A percentile compares a stretch with the other conserved stretches of the same genome.
These are phyloP conservation scores for Urocolius indicus DNA, from an alignment of 2,113 vertebrate genomes.

Conservation along the genomic window DNA sequence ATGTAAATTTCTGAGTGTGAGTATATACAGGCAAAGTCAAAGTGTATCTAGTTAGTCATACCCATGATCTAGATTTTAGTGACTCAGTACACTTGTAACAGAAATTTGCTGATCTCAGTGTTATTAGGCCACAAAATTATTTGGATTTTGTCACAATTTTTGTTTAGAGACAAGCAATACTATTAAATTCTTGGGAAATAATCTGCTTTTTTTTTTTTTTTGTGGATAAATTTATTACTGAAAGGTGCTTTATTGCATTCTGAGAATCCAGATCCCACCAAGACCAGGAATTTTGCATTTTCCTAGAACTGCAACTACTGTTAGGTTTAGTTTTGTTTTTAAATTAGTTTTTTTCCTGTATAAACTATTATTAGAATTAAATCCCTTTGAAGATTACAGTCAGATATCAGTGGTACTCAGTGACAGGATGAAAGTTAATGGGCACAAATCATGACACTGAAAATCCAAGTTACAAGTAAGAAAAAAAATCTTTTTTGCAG, in stretches of 20 bases:
- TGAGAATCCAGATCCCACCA: background rate
- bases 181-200: background rate
- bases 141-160: background rate
- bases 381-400: background rate
- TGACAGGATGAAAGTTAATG: background rate
- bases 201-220: background rate
- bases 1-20: accelerated
- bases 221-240: background rate
- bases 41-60: background rate
- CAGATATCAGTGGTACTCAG: background rate
- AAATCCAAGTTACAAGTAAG: background rate
- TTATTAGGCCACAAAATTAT: background rate
- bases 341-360: background rate
- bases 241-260: background rate
- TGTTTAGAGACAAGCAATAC: background rate
- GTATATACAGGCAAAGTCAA: background rate
- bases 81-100: background rate
- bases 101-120: background rate
- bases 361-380: background rate
- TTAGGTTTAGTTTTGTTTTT: background rate
- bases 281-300: background rate
- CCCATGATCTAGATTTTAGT: background rate
- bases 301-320: background rate
- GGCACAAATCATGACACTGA: background rate
- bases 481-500: background rate